phyloP scores from a whole-genome alignment of 2,888 invertebrate species.

The Dione vanillae region DNA sequence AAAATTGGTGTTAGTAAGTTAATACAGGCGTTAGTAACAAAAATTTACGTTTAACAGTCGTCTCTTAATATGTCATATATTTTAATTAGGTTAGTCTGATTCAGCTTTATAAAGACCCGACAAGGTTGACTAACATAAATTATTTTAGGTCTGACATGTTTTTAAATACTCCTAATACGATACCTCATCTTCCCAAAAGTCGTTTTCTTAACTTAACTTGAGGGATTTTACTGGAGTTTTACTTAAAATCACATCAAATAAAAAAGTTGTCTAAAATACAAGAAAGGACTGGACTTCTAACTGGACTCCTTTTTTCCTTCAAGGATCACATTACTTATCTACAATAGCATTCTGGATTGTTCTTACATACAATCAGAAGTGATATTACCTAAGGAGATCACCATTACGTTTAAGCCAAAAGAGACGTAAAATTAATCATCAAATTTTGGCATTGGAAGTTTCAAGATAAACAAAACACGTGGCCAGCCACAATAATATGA shows the following conservation, averaged over 20 bases:
- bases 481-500: conserved; percentile 23
- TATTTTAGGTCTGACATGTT: neutral
- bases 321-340: neutral
- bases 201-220: neutral
- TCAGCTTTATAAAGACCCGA: neutral
- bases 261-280: neutral
- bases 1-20: neutral
- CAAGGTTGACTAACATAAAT: neutral
- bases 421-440: neutral
- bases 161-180: neutral
- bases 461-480: neutral
- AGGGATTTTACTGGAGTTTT: neutral
- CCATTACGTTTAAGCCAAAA: neutral
- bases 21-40: no score
- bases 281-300: neutral
- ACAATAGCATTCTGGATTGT: neutral
- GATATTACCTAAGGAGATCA: conserved; percentile 24
- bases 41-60: no score
- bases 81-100: neutral
- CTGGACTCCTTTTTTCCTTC: neutral
- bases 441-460: neutral
- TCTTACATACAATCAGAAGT: neutral
- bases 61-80: neutral
- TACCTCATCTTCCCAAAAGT: neutral
- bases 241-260: neutral